These are phyloP conservation scores for Cochlearius cochlearius DNA, from an alignment of 2,113 vertebrate genomes.

Conservation along the genomic window DNA sequence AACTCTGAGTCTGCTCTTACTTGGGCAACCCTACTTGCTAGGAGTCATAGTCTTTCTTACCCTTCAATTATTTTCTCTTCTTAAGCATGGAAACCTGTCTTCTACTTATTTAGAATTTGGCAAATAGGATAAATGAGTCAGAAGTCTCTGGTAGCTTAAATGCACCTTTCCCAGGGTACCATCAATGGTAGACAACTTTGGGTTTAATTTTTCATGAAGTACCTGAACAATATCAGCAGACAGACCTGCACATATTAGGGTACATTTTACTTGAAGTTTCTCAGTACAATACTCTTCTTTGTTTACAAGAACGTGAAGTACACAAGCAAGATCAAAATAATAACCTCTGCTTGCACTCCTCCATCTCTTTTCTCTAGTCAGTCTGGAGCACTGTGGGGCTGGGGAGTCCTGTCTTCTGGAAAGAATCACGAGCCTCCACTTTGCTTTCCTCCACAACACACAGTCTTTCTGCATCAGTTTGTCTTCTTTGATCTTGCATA, in stretches of 20 bases:
- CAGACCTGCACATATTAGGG: neutral
- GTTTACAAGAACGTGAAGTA: neutral
- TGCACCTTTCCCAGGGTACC: neutral
- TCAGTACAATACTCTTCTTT: neutral
- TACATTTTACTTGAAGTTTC: neutral
- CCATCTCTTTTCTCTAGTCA: neutral
- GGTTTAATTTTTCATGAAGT: neutral
- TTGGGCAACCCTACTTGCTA: neutral
- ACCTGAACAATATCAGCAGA: neutral
- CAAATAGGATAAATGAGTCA: neutral
- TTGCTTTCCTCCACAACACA: neutral
- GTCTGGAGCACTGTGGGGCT: neutral
- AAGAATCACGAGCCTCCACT: neutral
- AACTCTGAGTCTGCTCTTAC: neutral
- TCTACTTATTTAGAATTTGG: neutral
- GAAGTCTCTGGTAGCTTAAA: neutral
- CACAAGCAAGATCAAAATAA: neutral
- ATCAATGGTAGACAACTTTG: neutral
- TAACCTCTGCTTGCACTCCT: neutral
- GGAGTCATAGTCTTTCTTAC: neutral
- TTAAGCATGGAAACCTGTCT: neutral
- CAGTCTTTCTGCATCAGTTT: neutral
- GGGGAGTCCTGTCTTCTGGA: neutral
- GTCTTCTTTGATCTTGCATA: neutral
- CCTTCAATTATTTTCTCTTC: neutral